Evolutionary conservation across 2,113 vertebrate species (phyloP).

Genomic region (Percina caprodes): DNA sequence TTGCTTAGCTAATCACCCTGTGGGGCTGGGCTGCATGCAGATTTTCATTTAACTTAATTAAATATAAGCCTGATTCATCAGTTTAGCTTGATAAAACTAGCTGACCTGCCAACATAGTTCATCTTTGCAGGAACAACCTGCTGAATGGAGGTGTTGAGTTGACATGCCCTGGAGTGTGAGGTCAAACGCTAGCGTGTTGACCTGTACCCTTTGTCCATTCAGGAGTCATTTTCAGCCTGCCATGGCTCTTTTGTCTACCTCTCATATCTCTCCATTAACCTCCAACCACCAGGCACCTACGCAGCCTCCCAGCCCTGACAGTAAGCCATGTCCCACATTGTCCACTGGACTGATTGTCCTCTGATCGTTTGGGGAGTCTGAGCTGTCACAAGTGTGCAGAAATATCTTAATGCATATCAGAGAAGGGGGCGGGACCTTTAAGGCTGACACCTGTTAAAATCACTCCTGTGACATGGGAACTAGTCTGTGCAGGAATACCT

Average conservation of each 20-base stretch:
- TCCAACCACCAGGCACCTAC: slow-evolving; percentile 34
- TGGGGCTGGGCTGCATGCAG: slow-evolving; percentile 55
- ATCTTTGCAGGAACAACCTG: slow-evolving; percentile 62
- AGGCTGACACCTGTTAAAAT: slow-evolving; percentile 73
- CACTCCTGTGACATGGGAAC: slow-evolving; percentile 35
- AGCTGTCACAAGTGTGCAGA: slow-evolving; percentile 43
- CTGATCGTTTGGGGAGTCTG: neutral
- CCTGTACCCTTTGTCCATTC: slow-evolving; percentile 68
- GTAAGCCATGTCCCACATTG: slow-evolving; percentile 12
- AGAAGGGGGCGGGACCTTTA: slow-evolving; percentile 14
- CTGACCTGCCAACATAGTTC: slow-evolving; percentile 65
- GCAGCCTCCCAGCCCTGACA: slow-evolving; percentile 3
- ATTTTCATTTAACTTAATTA: slow-evolving; percentile 74
- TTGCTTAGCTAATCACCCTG: slow-evolving; percentile 71
- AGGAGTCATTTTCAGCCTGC: slow-evolving; percentile 68
- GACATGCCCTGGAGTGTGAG: slow-evolving; percentile 63
- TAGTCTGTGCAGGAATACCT: slow-evolving; percentile 24
- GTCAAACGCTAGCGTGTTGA: slow-evolving; percentile 69
- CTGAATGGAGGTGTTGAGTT: slow-evolving; percentile 72
- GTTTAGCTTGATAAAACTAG: slow-evolving; percentile 52
- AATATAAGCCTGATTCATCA: slow-evolving; percentile 76
- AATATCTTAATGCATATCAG: slow-evolving; percentile 37
- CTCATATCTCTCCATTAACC: slow-evolving; percentile 72
- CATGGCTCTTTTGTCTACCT: slow-evolving; percentile 54
- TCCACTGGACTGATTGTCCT: slow-evolving; percentile 19